Evolutionary conservation across 2,113 vertebrate genomes (phyloP), one percentile per base, ranked within the genome.

Genomic region (Nycticebus coucang): DNA sequence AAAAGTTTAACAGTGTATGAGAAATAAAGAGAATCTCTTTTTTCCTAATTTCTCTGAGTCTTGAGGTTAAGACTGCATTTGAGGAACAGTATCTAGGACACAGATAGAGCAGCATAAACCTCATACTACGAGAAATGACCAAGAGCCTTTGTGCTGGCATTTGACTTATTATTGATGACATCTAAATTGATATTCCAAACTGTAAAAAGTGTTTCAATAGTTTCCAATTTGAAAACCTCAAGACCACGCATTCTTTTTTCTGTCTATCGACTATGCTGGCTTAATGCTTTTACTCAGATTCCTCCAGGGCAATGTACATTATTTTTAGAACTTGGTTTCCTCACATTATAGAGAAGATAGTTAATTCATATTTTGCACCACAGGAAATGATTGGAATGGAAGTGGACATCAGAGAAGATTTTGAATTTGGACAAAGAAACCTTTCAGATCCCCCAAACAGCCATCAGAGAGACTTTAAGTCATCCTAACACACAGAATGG

Each of bases 311-410:
- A 8, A 21, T n/a, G 60, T 2, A 22, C 19, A 7, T 30, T 87
- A 91, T 66, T 84, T 96, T 94, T 87, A 92, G 89, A 96, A 92
- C 41, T 74, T 83, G 64, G 74, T 94, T 96, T 95, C 88, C 28
- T 89, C 83, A 91, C 82, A 55, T 92, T 74, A 83, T 19, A 77
- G 78, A 86, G 60, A 86, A 89, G 86, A 45, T 2, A 91, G 77
- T 91, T 91, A 66, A 93, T 90, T 93, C 57, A 71, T 74, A 71
- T 78, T 94, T 69, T 81, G 69, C 4, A 91, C 41, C 53, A 79
- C 35, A 95, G 74, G 86, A 94, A 95, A 33, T 86, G 26, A 86
- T 89, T 78, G 83, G 74, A 79, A 89, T 89, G 83, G 80, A 71
- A 86, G 59, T 59, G 83, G 82, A 60, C 80, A 55, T 81, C 41